These are phyloP conservation scores for Cacatua alba DNA, from an alignment of 2,113 vertebrate species.

Conservation along the genomic window DNA sequence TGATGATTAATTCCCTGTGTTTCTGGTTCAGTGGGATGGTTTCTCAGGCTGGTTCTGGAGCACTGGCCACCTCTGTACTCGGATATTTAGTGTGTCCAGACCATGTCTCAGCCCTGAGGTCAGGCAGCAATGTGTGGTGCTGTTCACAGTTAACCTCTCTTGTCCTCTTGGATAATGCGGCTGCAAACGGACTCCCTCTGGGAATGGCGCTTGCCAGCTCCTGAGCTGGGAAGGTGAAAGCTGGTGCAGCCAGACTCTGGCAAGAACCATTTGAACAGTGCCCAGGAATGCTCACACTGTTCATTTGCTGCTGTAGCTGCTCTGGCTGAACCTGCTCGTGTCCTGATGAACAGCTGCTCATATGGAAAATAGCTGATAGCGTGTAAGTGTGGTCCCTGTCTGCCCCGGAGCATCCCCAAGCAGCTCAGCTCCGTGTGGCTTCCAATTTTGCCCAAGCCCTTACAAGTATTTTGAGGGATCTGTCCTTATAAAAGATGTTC, in stretches of 20 bases:
- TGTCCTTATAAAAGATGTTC: not conserved
- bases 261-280: not conserved
- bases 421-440: not conserved
- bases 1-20: not conserved
- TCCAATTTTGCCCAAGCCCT: not conserved
- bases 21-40: not conserved
- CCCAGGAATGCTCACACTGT: not conserved
- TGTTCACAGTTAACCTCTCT: not conserved
- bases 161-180: rapidly evolving
- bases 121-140: not conserved
- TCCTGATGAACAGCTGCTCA: not conserved
- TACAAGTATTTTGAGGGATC: not conserved
- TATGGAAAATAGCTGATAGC: too few species aligned
- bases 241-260: not conserved
- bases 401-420: not conserved
- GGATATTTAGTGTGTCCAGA: not conserved
- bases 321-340: not conserved
- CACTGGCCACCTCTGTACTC: not conserved
- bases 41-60: not conserved
- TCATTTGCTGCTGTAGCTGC: not conserved
- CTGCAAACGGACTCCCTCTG: not conserved
- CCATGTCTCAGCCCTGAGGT: not conserved
- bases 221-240: not conserved
- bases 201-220: not conserved
- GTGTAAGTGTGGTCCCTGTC: rapidly evolving